These are phyloP conservation scores for Potamarius usumacintae DNA, from an alignment of 2,113 vertebrate species.

Conservation along the genomic window DNA sequence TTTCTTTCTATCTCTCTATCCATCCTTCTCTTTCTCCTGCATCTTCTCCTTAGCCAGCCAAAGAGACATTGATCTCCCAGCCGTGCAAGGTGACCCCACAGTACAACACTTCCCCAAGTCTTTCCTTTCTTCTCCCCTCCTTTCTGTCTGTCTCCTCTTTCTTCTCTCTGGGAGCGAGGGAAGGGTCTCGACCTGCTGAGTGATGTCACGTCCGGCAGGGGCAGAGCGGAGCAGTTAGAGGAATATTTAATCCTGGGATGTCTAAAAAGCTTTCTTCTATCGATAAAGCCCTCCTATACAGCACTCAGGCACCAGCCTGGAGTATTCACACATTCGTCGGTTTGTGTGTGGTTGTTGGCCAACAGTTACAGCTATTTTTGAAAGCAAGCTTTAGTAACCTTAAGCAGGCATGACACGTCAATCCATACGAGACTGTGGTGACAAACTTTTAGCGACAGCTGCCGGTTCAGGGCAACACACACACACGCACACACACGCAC, in stretches of 20 bases:
- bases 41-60: conserved; percentile 52
- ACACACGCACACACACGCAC: neutral
- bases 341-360: conserved; percentile 3
- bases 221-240: conserved; percentile 40
- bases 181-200: conserved; percentile 70
- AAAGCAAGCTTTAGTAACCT: neutral
- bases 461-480: neutral
- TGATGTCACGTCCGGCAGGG: conserved; percentile 61
- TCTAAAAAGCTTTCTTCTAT: conserved; percentile 25
- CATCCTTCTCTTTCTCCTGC: conserved; percentile 22
- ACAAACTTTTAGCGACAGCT: conserved; percentile 8
- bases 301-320: neutral
- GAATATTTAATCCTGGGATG: conserved; percentile 42
- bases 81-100: conserved; percentile 75
- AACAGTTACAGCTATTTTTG: conserved; percentile 11
- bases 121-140: conserved; percentile 54
- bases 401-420: conserved; percentile 6
- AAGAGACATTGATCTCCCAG: conserved; percentile 76
- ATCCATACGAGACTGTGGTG: neutral
- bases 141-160: conserved; percentile 59
- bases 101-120: conserved; percentile 66
- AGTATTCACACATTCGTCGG: neutral
- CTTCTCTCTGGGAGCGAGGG: conserved; percentile 57
- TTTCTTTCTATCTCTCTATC: conserved; percentile 43
- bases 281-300: conserved; percentile 24